Conservation (phyloP, 2,113 vertebrate genomes). For the Passer montanus region DNA sequence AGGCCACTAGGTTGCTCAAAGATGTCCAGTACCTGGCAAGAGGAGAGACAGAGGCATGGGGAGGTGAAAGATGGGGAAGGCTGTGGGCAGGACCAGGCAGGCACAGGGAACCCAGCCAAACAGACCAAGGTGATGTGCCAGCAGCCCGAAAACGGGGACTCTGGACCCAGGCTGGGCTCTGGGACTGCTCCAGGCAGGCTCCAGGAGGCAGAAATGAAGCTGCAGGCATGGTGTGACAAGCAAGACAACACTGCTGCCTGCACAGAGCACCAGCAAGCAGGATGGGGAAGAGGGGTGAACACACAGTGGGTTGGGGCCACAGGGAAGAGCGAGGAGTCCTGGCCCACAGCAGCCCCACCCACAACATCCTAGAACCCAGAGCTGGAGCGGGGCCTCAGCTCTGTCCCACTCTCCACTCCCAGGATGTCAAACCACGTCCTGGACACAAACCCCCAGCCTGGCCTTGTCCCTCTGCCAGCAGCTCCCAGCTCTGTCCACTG, state of each 20-base stretch:
- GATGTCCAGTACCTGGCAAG: constrained; percentile 90
- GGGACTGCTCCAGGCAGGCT: background rate
- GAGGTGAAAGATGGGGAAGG: background rate
- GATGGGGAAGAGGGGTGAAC: background rate
- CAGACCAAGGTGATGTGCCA: background rate
- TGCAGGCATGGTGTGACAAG: background rate
- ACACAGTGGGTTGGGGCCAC: background rate
- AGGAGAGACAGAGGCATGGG: background rate
- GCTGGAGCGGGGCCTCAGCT: background rate
- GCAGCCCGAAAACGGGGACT: background rate
- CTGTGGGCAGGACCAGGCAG: background rate
- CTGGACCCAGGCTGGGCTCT: background rate
- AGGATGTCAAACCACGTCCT: background rate
- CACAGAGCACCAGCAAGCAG: background rate
- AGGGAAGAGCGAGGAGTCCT: background rate
- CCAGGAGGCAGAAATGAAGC: background rate
- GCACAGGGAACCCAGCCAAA: background rate
- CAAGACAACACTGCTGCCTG: background rate
- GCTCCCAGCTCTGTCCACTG: background rate
- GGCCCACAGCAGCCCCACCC: background rate
- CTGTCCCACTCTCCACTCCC: background rate
- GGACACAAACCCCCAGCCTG: background rate
- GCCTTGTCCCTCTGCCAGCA: background rate
- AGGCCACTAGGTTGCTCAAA: constrained; percentile 92
- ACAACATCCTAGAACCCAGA: background rate